Percentiles rank a stretch among this genome's conserved stretches.
These are phyloP conservation scores for Coccyzus lansbergi DNA, from an alignment of 2,797 vertebrate genomes.

Conservation along the genomic window DNA sequence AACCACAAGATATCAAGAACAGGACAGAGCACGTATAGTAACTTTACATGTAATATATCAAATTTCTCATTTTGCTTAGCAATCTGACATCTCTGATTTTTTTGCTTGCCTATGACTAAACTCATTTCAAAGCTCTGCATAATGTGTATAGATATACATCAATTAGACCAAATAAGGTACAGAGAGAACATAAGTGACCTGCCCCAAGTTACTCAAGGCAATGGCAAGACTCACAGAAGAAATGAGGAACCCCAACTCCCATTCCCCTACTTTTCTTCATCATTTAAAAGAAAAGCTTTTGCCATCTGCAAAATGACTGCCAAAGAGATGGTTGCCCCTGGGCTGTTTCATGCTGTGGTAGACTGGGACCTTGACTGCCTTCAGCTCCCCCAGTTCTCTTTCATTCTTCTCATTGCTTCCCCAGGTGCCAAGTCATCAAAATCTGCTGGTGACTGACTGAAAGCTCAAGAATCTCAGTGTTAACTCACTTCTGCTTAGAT, in stretches of 20 bases:
- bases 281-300: not conserved
- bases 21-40: rapidly evolving
- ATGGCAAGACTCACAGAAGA: not conserved
- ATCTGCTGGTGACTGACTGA: not conserved
- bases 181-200: not conserved
- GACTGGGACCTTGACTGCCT: not conserved
- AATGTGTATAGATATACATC: not conserved
- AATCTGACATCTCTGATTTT: not conserved
- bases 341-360: not conserved
- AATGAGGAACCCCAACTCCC: not conserved
- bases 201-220: not conserved
- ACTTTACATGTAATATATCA: not conserved
- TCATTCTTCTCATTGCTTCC: not conserved
- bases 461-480: not conserved
- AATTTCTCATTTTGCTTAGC: not conserved
- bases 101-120: not conserved
- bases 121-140: not conserved
- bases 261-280: not conserved
- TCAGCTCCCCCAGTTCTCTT: not conserved
- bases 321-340: not conserved
- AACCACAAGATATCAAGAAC: not conserved
- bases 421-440: not conserved
- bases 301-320: not conserved
- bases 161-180: not conserved
- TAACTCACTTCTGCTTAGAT: conserved; percentile 16